Percentiles rank a stretch among this genome's conserved stretches.
Conservation (phyloP, 1,140 invertebrate genomes). For the Saccostrea cuccullata region DNA sequence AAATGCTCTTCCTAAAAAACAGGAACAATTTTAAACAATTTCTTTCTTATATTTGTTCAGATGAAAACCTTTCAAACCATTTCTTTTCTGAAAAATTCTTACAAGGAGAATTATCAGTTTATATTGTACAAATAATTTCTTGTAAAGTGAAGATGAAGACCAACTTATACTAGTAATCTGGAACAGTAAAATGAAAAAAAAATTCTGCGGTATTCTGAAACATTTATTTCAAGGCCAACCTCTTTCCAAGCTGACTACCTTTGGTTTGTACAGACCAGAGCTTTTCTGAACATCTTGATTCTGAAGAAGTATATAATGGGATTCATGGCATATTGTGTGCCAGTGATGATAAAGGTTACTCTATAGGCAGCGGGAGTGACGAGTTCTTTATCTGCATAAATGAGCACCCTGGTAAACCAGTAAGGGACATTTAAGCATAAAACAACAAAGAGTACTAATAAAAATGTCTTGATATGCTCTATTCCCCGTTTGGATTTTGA, state of each 20-base stretch:
- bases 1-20: too few relatives aligned
- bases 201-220: too few relatives aligned
- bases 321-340: conserved; percentile 7
- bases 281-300: neutral
- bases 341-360: conserved; percentile 10
- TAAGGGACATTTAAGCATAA: conserved; percentile 1
- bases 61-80: too few relatives aligned
- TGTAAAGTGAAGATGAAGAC: too few relatives aligned
- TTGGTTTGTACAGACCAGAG: neutral
- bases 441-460: neutral
- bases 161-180: too few relatives aligned
- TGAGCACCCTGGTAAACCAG: neutral
- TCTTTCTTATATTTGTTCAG: too few relatives aligned
- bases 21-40: too few relatives aligned
- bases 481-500: neutral
- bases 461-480: neutral
- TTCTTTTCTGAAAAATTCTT: too few relatives aligned
- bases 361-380: neutral
- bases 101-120: too few relatives aligned
- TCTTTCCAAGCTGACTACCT: neutral
- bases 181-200: too few relatives aligned
- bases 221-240: too few relatives aligned
- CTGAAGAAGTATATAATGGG: conserved; percentile 13
- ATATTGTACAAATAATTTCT: too few relatives aligned
- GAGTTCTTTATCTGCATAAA: neutral